Conservation (phyloP, 2,888 invertebrate species). For the Girardia tigrina region DNA sequence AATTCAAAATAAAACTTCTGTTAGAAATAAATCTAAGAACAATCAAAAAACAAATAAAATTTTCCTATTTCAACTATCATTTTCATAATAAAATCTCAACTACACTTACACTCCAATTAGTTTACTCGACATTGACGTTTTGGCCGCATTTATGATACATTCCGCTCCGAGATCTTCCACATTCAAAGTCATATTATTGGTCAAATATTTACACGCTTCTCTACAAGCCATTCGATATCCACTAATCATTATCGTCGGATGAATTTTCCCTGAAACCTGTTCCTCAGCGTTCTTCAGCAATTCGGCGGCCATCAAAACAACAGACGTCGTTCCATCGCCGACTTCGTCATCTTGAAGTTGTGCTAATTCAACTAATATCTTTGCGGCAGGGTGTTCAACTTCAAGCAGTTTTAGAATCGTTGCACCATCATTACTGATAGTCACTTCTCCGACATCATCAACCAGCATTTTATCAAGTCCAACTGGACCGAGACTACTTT, state of each 20-base stretch:
- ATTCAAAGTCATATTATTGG: conserved; percentile 77
- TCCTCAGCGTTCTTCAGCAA: conserved; percentile 84
- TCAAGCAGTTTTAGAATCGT: conserved; percentile 87
- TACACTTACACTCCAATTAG: conserved; percentile 89
- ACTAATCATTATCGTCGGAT: conserved; percentile 93
- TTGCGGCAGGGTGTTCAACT: conserved; percentile 96
- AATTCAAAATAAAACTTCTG: too few relatives aligned
- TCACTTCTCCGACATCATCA: conserved; percentile 98
- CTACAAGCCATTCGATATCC: conserved; percentile 92
- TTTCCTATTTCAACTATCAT: too few relatives aligned
- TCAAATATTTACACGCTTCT: conserved; percentile 88
- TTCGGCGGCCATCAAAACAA: conserved; percentile 67
- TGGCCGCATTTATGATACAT: conserved; percentile 78
- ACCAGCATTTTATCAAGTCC: conserved; percentile 99
- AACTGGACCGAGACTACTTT: conserved; percentile 91
- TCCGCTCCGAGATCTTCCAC: conserved; percentile 78
- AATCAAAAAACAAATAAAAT: too few relatives aligned
- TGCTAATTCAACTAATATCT: conserved; percentile 85
- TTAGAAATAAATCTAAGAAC: too few relatives aligned
- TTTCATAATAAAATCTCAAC: too few relatives aligned
- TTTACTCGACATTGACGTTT: conserved; percentile 97
- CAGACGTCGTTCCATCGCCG: conserved; percentile 96
- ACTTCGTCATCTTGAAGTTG: conserved; percentile 97
- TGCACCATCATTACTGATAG: conserved; percentile 96
- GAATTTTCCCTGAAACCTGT: conserved; percentile 91